These are phyloP conservation scores for Clangula hyemalis DNA, from an alignment of 2,797 vertebrate species.

Conservation along the genomic window DNA sequence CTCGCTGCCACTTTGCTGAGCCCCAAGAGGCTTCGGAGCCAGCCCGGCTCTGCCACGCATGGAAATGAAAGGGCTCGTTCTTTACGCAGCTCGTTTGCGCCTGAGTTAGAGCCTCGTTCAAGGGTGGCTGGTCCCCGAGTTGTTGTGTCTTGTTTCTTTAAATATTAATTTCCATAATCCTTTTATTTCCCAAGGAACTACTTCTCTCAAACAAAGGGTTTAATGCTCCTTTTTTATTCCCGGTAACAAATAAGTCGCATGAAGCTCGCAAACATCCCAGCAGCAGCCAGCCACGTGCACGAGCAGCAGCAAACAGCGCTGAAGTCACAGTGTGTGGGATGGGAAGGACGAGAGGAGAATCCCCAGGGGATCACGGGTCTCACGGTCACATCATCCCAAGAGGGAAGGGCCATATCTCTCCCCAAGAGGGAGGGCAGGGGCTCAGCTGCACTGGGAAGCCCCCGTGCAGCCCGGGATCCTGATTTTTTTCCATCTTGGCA, in stretches of 20 bases:
- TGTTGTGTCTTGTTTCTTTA: conserved; percentile 64
- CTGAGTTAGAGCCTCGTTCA: conserved; percentile 48
- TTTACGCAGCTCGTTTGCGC: conserved; percentile 43
- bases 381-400: background rate
- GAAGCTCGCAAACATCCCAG: background rate
- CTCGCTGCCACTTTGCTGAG: rapidly evolving
- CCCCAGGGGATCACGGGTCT: background rate
- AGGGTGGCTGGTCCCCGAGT: conserved; percentile 49
- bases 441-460: rapidly evolving
- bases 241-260: conserved; percentile 52
- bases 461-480: background rate
- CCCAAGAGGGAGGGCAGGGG: background rate
- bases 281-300: background rate
- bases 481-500: background rate
- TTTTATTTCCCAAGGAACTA: conserved; percentile 61
- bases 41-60: background rate
- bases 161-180: conserved; percentile 68
- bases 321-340: rapidly evolving
- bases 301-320: background rate
- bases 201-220: conserved; percentile 54
- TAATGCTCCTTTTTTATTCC: conserved; percentile 55
- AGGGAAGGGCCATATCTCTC: rapidly evolving
- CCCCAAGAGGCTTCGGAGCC: background rate
- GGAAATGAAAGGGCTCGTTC: background rate
- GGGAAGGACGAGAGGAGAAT: background rate